A percentile compares a stretch with the other conserved stretches of the same genome.
phyloP scores from a whole-genome alignment of 2,888 invertebrate genomes.

The Micoletzkya japonica region DNA sequence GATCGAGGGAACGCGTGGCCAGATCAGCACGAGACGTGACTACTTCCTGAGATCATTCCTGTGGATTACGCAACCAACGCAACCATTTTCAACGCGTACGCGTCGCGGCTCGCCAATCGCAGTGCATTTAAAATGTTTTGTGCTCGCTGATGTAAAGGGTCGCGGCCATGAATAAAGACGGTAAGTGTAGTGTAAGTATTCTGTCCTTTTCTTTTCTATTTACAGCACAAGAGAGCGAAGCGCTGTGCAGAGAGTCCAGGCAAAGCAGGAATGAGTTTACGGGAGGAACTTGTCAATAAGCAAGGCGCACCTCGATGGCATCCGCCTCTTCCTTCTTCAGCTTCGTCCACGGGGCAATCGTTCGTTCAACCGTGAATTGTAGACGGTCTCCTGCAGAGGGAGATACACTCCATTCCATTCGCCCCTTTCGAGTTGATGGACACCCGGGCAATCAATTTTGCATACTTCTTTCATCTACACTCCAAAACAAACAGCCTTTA shows the following conservation, averaged over 20 bases:
- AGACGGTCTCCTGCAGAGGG: conserved; percentile 32
- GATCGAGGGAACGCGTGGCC: conserved; percentile 48
- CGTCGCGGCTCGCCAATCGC: too few species aligned
- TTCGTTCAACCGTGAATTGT: conserved; percentile 33
- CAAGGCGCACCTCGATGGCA: conserved; percentile 32
- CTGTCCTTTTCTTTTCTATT: too few species aligned
- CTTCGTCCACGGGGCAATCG: conserved; percentile 38
- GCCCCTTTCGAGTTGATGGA: too few species aligned
- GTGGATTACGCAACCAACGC: conserved; percentile 12
- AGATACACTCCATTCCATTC: too few species aligned
- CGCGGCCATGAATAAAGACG: background rate
- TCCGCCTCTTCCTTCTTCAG: conserved; percentile 31
- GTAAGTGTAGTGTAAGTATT: background rate
- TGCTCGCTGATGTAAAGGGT: background rate
- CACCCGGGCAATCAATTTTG: background rate
- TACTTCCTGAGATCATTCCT: conserved; percentile 41
- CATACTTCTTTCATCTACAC: background rate
- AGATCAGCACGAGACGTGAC: conserved; percentile 48
- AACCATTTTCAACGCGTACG: too few species aligned
- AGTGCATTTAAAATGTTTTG: too few species aligned
- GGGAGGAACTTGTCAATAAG: too few species aligned
- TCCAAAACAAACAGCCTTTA: background rate
- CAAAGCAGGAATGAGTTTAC: too few species aligned
- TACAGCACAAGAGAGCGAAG: too few species aligned
- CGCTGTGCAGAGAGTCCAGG: too few species aligned